Base-by-base conservation (phyloP, 1,140 invertebrate species). In the Oppia nitens region DNA sequence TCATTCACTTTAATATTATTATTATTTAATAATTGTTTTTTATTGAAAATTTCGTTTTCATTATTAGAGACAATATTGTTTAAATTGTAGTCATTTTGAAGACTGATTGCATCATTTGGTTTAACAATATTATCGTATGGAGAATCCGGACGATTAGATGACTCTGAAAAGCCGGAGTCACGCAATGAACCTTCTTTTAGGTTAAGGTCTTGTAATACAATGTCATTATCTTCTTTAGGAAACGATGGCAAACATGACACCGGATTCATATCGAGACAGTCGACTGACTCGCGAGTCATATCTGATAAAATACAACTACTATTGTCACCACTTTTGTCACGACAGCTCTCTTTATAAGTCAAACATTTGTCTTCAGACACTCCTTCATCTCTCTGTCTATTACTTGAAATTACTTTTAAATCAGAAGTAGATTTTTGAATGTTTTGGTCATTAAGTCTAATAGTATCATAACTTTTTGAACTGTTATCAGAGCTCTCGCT, bases 151-250 rank as follows among this genome's bases (percentile, higher is more conserved):
- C 56, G 56, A 56, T 53, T 56, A 6, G 25, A 45, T 21, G 11
- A 21, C 20, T 54, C 55, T 28, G 55, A 56, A 49, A 32, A 56
- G 11, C 55, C 55, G 11, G 55, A 56, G 32, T 56, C 55, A 23
- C 47, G 55, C n/a, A 56, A 27, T 9, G 32, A 40, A 17, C 6
- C 17, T 9, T 40, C 32, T 40, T 40, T 40, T 9, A 9, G 17
- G 32, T 40, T 40, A 40, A 40, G 6, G 6, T 40, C 6, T 40
- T 40, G 6, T 6, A 40, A 40, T 17, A 17, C 17, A 17, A 40
- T 9, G 17, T 40, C 32, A 17, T 40, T 40, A 40, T 40, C 32
- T 40, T 40, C 32, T 40, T 40, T 40, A 40, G 32, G 32, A 40
- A 40, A 40, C n/a, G n/a, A n/a, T 40, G 32, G 32, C 17, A 17